Conservation (phyloP, 2,888 invertebrate genomes). For the Heliconius cydno region DNA sequence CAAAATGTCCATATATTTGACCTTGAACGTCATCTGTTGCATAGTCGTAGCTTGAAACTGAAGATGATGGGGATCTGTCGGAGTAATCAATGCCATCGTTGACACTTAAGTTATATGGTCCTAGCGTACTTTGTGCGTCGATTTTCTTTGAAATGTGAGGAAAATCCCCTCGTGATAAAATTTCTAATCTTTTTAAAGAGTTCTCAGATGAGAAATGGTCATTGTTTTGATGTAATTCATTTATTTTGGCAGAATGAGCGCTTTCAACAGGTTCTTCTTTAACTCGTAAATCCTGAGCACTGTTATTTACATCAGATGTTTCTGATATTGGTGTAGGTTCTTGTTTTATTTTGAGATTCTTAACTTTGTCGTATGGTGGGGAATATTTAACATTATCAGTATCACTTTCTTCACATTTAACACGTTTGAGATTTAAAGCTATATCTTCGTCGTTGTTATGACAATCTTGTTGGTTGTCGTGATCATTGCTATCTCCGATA, state of each 20-base stretch:
- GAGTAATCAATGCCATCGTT: conserved; percentile 72
- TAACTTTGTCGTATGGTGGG: conserved; percentile 49
- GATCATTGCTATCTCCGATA: conserved; percentile 55
- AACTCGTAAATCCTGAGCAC: conserved; percentile 67
- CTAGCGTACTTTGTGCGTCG: conserved; percentile 60
- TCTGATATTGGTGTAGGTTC: conserved; percentile 62
- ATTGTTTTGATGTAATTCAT: conserved; percentile 48
- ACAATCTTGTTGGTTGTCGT: conserved; percentile 57
- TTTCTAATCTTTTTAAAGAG: conserved; percentile 90
- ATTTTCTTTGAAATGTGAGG: conserved; percentile 72
- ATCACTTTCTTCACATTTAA: conserved; percentile 64
- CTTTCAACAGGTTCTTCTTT: conserved; percentile 71
- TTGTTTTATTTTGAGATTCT: conserved; percentile 65
- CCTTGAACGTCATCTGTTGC: conserved; percentile 85
- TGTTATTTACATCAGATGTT: conserved; percentile 59
- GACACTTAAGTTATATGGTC: conserved; percentile 69
- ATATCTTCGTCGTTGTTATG: conserved; percentile 59
- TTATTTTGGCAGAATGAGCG: conserved; percentile 64
- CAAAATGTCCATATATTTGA: conserved; percentile 88
- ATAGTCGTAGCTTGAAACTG: conserved; percentile 84
- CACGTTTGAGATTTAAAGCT: conserved; percentile 68
- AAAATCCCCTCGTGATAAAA: conserved; percentile 90
- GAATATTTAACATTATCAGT: conserved; percentile 47
- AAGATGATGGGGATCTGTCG: conserved; percentile 84
- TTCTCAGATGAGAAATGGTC: conserved; percentile 83